Base-by-base conservation (phyloP, 2,113 vertebrate genomes). In the Speoplatyrhinus poulsoni region DNA sequence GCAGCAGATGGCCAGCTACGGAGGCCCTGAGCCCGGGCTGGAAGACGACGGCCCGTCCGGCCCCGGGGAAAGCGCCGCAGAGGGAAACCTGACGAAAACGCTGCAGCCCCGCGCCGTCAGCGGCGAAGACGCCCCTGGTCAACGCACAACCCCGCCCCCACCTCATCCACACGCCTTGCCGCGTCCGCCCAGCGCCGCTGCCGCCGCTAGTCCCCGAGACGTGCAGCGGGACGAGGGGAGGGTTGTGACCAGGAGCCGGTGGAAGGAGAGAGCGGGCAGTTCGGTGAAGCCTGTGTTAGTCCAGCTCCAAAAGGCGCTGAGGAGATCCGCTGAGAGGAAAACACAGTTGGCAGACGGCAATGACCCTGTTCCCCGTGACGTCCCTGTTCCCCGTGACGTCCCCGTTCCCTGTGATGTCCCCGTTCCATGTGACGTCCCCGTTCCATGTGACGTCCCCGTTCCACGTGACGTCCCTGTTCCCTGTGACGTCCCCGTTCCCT, bases 1-100 rank as follows among this genome's bases (percentile, higher is more conserved):
- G 67, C 81, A 73, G n/a, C 79, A 89, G 0, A 0, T 70, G 11
- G 60, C 66, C 50, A 47, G 16, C 50, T 67, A 59, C 5, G 3
- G 58, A 17, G 11, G 26, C 1, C 26, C 10, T 52, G 61, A 17
- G 7, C 53, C 17, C 46, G 33, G 5, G 26, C 26, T 26, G 2
- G 26, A 26, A 2, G 26, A 26, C 26, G 26, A 26, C 19, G 19
- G 19, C 19, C 61, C 26, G 46, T 9, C 54, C n/a, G 49, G n/a
- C 67, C 52, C 6, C 52, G 52, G 13, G 6, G 5, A 5, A 16
- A 5, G 52, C 11, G 12, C 12, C 52, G 12, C 13, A 1, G 3
- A 15, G 52, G 52, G 52, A 13, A n/a, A 16, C 52, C 3, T 6
- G 52, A 7, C 6, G n/a, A n/a, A 54, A n/a, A 54, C 52, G 54